Conservation (phyloP, 2,888 invertebrate genomes). For the Mechanitis messenoides region DNA sequence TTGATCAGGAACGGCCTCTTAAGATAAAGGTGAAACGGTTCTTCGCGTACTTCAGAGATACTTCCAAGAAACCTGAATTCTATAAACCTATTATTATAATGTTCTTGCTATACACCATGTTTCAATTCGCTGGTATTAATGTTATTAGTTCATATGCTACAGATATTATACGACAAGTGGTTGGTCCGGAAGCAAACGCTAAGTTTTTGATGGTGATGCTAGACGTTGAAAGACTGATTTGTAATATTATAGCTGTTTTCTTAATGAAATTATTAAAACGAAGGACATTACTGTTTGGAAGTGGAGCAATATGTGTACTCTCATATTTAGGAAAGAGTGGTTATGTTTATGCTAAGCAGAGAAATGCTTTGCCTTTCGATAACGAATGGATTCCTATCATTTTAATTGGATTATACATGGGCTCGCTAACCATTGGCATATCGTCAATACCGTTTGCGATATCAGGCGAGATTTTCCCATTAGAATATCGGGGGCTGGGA, state of each 20-base stretch:
- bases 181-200: slow-evolving; percentile 78
- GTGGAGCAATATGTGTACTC: slow-evolving; percentile 75
- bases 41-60: slow-evolving; percentile 45
- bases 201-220: slow-evolving; percentile 80
- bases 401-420: slow-evolving; percentile 74
- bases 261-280: slow-evolving; percentile 78
- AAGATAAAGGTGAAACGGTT: slow-evolving; percentile 39
- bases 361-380: slow-evolving; percentile 46
- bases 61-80: slow-evolving; percentile 71
- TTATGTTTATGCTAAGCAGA: slow-evolving; percentile 58
- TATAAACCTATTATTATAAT: slow-evolving; percentile 78
- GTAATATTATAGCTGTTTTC: slow-evolving; percentile 78
- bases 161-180: slow-evolving; percentile 76
- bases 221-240: slow-evolving; percentile 78
- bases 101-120: slow-evolving; percentile 78
- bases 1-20: slow-evolving; percentile 42
- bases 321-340: slow-evolving; percentile 75
- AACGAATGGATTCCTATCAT: slow-evolving; percentile 68
- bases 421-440: slow-evolving; percentile 77
- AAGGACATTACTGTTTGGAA: slow-evolving; percentile 76
- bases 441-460: slow-evolving; percentile 83
- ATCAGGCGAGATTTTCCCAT: slow-evolving; percentile 82
- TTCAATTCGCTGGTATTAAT: slow-evolving; percentile 83
- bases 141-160: slow-evolving; percentile 83
- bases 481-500: slow-evolving; percentile 78